phyloP scores from a whole-genome alignment of 2,113 vertebrate genomes.

The Nycticryphes semicollaris region DNA sequence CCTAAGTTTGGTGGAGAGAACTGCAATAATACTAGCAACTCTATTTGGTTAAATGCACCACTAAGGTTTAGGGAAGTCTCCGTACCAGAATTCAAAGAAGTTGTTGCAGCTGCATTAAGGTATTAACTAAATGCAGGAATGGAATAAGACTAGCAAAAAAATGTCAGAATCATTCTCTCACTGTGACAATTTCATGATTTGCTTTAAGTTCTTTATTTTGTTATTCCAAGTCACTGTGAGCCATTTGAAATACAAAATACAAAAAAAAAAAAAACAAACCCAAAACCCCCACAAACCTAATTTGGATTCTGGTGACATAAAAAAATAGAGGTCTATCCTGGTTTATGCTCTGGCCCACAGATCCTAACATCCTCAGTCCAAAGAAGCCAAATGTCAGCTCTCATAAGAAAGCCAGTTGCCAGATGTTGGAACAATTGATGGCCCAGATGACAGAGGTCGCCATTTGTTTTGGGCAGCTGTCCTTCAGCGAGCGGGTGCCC shows the following conservation, averaged over 20 bases:
- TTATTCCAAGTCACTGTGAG: not conserved
- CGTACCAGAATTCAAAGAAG: not conserved
- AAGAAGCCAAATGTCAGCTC: constrained; percentile 41
- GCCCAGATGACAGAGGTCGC: constrained; percentile 59
- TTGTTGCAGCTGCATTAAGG: not conserved
- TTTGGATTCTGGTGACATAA: not conserved
- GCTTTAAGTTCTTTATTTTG: not conserved
- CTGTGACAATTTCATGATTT: not conserved
- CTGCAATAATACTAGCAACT: not conserved
- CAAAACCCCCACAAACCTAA: not conserved
- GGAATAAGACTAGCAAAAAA: not conserved
- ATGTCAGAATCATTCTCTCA: not conserved
- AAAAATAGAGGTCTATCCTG: not conserved
- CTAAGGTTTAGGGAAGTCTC: not conserved
- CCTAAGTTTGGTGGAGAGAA: not conserved
- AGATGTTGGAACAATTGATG: constrained; percentile 69
- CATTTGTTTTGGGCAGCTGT: constrained; percentile 57
- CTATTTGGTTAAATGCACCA: not conserved
- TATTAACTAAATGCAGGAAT: not conserved
- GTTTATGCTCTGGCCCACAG: not conserved
- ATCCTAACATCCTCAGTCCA: not conserved
- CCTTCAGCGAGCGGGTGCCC: not conserved
- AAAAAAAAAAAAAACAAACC: not conserved
- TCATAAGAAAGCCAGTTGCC: constrained; percentile 40
- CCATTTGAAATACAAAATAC: not conserved